Percentiles rank a stretch among this genome's conserved stretches.
Conservation (phyloP, 1,140 invertebrate genomes). For the Onthophagus taurus region DNA sequence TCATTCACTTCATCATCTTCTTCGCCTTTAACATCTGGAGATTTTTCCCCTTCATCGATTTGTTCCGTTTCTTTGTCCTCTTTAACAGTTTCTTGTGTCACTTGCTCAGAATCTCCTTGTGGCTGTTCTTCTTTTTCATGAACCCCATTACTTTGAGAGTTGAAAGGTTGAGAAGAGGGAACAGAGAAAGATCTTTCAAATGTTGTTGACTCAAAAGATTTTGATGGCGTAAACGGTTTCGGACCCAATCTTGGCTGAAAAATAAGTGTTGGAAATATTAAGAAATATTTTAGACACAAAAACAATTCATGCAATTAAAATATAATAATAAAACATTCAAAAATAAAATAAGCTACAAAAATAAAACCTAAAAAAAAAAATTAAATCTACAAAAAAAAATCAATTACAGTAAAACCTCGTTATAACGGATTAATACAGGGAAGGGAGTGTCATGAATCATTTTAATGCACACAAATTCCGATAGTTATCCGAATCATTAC, state of each 20-base stretch:
- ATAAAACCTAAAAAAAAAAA: neutral
- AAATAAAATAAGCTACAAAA: neutral
- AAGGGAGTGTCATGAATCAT: too few relatives aligned
- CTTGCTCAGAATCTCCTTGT: neutral
- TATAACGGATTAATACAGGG: too few relatives aligned
- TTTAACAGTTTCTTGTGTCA: neutral
- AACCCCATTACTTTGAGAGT: constrained; percentile 15
- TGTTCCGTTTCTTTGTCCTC: neutral
- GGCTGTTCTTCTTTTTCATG: constrained; percentile 12
- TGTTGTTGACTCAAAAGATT: constrained; percentile 58
- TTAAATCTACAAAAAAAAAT: neutral
- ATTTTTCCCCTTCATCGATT: constrained; percentile 13
- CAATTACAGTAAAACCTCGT: neutral
- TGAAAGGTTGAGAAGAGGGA: constrained; percentile 53
- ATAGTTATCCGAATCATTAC: too few relatives aligned
- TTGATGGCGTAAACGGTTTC: constrained; percentile 70
- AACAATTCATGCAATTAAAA: neutral
- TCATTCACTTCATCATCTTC: constrained; percentile 38
- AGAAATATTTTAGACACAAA: too few relatives aligned
- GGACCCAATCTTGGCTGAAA: constrained; percentile 67
- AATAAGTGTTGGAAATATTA: constrained; percentile 11
- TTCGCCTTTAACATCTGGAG: constrained; percentile 25
- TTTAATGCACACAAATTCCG: too few relatives aligned
- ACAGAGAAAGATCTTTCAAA: constrained; percentile 75
- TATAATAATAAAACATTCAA: neutral